Base-by-base conservation (phyloP, 2,888 invertebrate species). In the Pandemis heparana region DNA sequence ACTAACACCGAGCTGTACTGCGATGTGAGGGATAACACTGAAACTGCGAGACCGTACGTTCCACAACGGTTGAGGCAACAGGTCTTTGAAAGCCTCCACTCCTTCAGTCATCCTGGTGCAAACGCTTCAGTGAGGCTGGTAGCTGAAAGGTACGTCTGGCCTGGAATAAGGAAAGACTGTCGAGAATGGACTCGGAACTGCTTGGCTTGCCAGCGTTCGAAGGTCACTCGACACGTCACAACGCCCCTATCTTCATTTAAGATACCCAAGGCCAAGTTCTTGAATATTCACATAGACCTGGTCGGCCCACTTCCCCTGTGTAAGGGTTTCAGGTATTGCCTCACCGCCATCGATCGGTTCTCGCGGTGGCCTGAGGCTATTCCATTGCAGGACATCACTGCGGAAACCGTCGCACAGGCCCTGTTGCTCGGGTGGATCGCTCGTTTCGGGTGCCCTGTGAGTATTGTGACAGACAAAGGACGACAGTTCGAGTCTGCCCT, bases 61-160 rank as follows among this genome's bases (percentile, higher is more conserved):
- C 66, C 81, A 0, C 74, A 74, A 60, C 0, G 2, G 0, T 53
- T 78, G 0, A 69, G 81, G 0, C 77, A 71, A 43, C 77, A 79
- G 56, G 68, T 80, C 0, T 83, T 81, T 23, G 79, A 81, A 6
- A 71, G 76, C 39, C 67, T 83, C 0, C 83, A 83, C 51, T 61
- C 73, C 0, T 68, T 82, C 5, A 46, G 46, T 14, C 46, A 46
- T 5, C 46, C 46, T 10, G 46, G 46, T 12, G 46, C 46, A 12
- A 80, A 77, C 9, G 78, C 79, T 1, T 71, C 78, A 0, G 76
- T 72, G 2, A 86, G 64, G 53, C 70, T 80, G 3, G 77, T 90
- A 5, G 70, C 83, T 0, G 64, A 84, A 48, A 81, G 85, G 0
- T 89, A 78, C 60, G 83, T 89, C 0, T 89, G 89, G 88, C 86